Percentiles rank a stretch among this genome's conserved stretches.
These are phyloP conservation scores for Mechanitis mazaeus DNA, from an alignment of 2,888 invertebrate species.

Conservation along the genomic window DNA sequence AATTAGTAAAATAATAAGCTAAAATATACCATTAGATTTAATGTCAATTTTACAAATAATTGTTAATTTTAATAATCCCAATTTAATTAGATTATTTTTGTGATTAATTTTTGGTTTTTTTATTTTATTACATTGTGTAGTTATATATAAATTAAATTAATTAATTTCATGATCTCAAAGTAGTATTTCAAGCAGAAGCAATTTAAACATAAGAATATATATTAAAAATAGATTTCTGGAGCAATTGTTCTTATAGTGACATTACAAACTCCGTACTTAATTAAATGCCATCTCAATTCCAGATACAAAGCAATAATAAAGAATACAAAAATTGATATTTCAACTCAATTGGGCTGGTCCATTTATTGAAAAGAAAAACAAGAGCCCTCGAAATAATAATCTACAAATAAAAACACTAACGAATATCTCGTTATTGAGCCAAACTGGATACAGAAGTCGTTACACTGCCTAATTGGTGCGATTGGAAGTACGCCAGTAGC, in stretches of 20 bases:
- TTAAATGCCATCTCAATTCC: background rate
- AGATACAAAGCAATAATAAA: conserved; percentile 3
- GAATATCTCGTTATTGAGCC: conserved; percentile 7
- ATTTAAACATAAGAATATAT: too few species aligned
- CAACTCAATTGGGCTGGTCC: conserved; percentile 5
- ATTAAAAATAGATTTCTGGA: too few species aligned
- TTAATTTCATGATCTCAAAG: too few species aligned
- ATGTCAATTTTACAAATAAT: conserved; percentile 7
- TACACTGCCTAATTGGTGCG: conserved; percentile 16
- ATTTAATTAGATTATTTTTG: conserved; percentile 7
- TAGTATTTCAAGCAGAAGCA: too few species aligned
- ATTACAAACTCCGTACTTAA: background rate
- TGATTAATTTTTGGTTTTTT: background rate
- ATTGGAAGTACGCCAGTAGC: conserved; percentile 21
- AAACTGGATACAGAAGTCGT: conserved; percentile 7
- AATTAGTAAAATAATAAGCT: conserved; percentile 58
- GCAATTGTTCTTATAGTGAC: too few species aligned
- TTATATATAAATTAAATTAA: too few species aligned
- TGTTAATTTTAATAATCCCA: background rate
- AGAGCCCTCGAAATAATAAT: conserved; percentile 6
- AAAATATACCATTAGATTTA: conserved; percentile 14
- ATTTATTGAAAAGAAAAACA: conserved; percentile 2
- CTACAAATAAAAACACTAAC: conserved; percentile 6
- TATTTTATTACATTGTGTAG: background rate
- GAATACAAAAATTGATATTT: conserved; percentile 6